phyloP scores from a whole-genome alignment of 2,113 vertebrate genomes.

The Ptyas mucosa region DNA sequence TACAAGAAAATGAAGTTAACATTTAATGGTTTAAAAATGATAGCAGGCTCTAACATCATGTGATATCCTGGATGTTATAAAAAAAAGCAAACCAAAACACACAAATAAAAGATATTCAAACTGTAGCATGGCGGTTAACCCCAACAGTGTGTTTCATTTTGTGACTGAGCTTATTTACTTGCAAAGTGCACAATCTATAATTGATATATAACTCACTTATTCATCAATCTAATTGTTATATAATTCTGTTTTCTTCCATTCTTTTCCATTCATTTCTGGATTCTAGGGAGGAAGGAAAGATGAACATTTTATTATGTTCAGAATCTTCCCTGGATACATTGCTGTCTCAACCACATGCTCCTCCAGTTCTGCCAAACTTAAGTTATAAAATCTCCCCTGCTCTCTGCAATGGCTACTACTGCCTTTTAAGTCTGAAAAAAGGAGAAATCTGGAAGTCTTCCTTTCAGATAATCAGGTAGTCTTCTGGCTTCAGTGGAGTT shows the following conservation, averaged over 20 bases:
- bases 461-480: neutral
- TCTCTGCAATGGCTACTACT: neutral
- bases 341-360: neutral
- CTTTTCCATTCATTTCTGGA: neutral
- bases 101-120: constrained; percentile 46
- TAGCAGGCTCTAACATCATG: constrained; percentile 59
- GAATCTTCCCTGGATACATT: neutral
- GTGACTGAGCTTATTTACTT: constrained; percentile 16
- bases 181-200: neutral
- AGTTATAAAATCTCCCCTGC: neutral
- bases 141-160: constrained; percentile 45
- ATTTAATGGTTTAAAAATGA: constrained; percentile 76
- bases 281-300: neutral
- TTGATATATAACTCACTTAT: neutral
- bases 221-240: neutral
- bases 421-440: neutral
- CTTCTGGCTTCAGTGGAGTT: neutral
- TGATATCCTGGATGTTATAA: constrained; percentile 60
- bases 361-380: neutral
- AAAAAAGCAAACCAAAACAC: constrained; percentile 44
- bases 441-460: neutral
- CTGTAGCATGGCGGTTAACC: constrained; percentile 20
- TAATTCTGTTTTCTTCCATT: neutral
- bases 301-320: neutral
- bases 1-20: constrained; percentile 77